These are phyloP conservation scores for Hesperia comma DNA, from an alignment of 2,888 invertebrate genomes.

Conservation along the genomic window DNA sequence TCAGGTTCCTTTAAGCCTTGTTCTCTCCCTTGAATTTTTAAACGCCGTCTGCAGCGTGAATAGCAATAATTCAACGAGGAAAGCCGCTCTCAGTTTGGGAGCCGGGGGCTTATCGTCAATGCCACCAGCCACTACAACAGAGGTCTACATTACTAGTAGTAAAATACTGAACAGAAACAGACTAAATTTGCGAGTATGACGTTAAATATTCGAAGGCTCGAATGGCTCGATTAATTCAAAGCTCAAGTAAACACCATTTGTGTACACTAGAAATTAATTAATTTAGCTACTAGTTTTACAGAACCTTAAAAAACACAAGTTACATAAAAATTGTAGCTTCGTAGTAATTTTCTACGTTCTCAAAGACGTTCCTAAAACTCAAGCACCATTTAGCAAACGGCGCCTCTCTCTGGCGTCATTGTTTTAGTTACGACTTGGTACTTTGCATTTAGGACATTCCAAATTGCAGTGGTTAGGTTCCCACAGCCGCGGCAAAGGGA, in stretches of 20 bases:
- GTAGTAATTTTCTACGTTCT: not conserved
- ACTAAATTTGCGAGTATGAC: not conserved
- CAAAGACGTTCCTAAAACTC: slow-evolving; percentile 3
- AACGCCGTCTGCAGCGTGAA: slow-evolving; percentile 22
- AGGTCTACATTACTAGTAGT: not conserved
- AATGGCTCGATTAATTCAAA: too few relatives aligned
- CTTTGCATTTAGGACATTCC: slow-evolving; percentile 28
- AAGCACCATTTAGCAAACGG: slow-evolving; percentile 11
- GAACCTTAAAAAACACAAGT: too few relatives aligned
- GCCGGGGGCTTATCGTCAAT: not conserved
- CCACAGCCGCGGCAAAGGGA: slow-evolving; percentile 13
- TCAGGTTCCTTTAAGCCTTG: slow-evolving; percentile 13
- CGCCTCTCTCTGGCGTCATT: not conserved
- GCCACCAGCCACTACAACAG: not conserved
- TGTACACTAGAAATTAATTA: too few relatives aligned
- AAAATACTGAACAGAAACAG: not conserved
- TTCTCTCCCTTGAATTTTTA: slow-evolving; percentile 32
- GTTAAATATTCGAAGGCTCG: not conserved
- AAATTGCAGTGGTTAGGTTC: slow-evolving; percentile 26
- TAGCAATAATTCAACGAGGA: slow-evolving; percentile 11
- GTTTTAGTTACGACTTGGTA: slow-evolving; percentile 19
- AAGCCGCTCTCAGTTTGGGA: slow-evolving; percentile 3
- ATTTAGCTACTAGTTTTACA: too few relatives aligned
- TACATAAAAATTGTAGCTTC: too few relatives aligned
- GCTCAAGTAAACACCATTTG: too few relatives aligned